These are phyloP conservation scores for Panthera leo DNA, from an alignment of 2,113 vertebrate species.

Conservation along the genomic window DNA sequence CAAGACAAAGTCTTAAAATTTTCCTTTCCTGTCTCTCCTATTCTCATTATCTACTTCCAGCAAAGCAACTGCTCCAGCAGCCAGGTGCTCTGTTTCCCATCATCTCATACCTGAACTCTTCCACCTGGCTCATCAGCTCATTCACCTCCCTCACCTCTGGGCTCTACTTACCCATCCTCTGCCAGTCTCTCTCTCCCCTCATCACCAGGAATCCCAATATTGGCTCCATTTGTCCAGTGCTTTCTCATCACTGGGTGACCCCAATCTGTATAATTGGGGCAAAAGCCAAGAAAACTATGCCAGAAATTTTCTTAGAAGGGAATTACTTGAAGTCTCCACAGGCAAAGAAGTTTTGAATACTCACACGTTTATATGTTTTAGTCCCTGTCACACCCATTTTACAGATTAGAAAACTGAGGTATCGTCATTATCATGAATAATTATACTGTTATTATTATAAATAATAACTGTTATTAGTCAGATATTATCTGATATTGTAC, in stretches of 20 bases:
- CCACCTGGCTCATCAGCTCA: not conserved
- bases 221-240: not conserved
- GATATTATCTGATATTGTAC: not conserved
- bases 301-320: not conserved
- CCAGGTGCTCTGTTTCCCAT: not conserved
- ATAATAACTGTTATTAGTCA: not conserved
- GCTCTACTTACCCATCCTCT: not conserved
- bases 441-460: not conserved
- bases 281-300: not conserved
- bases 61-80: not conserved
- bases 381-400: not conserved
- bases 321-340: not conserved
- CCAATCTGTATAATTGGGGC: not conserved
- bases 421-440: not conserved
- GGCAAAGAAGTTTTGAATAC: not conserved
- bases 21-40: not conserved
- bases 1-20: not conserved
- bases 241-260: not conserved
- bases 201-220: not conserved
- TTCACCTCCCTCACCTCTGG: not conserved
- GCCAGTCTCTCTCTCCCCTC: not conserved
- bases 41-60: conserved; percentile 28
- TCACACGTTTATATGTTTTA: not conserved
- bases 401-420: conserved; percentile 1
- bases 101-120: not conserved